These are phyloP conservation scores for Villa cingulata DNA, from an alignment of 2,888 invertebrate species.

Conservation along the genomic window DNA sequence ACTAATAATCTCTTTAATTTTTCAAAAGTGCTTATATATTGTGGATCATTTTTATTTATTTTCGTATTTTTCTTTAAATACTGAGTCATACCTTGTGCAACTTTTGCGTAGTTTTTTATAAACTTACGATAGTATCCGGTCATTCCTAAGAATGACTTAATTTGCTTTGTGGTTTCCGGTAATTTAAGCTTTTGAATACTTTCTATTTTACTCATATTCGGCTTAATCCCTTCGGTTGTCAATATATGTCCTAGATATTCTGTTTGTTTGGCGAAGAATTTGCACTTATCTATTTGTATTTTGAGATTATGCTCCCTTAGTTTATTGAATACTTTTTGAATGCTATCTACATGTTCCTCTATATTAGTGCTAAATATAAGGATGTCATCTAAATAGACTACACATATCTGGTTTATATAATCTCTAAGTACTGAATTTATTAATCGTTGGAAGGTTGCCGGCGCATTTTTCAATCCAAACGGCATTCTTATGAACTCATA, in stretches of 20 bases:
- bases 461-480: slow-evolving; percentile 22
- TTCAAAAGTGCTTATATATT: slow-evolving; percentile 1
- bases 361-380: slow-evolving; percentile 13
- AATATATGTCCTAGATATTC: slow-evolving; percentile 20
- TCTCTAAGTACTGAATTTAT: slow-evolving; percentile 21
- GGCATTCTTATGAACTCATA: slow-evolving; percentile 23
- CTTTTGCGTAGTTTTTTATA: slow-evolving; percentile 9
- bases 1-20: not conserved
- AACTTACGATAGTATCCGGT: slow-evolving; percentile 10
- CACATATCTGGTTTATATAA: slow-evolving; percentile 7
- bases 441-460: slow-evolving; percentile 24
- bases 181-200: slow-evolving; percentile 7
- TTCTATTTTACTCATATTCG: slow-evolving; percentile 19
- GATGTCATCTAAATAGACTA: slow-evolving; percentile 22
- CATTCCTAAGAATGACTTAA: slow-evolving; percentile 9
- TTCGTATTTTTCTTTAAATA: slow-evolving; percentile 11
- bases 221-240: slow-evolving; percentile 18
- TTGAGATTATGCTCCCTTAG: slow-evolving; percentile 3
- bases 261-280: slow-evolving; percentile 8
- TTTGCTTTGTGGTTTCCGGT: slow-evolving; percentile 1
- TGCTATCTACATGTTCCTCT: slow-evolving; percentile 16
- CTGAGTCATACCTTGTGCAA: slow-evolving; percentile 7
- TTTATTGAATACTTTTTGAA: slow-evolving; percentile 3
- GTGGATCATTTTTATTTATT: slow-evolving; percentile 2
- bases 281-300: no score